Evolutionary conservation across 2,113 vertebrate genomes (phyloP), one percentile per base, ranked within the genome.

Genomic region (Brienomyrus brachyistius): DNA sequence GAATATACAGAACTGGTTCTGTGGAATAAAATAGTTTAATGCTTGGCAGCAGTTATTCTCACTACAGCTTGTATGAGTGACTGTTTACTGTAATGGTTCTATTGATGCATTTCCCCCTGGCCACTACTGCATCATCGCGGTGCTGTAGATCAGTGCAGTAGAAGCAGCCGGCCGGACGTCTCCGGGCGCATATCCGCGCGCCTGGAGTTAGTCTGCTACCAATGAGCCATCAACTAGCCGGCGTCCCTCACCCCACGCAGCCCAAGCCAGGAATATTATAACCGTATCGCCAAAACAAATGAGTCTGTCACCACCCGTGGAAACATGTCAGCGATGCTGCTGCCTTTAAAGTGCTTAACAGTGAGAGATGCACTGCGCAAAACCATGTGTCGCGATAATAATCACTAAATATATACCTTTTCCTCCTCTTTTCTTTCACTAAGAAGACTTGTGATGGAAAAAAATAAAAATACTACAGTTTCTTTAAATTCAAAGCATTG

Each of bases 261-360:
- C 91, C 93, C 91, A 91, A 82, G 89, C 15, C 93, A 87, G 92
- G 92, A 91, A 95, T 92, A 91, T 94, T 93, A 93, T 92, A 88
- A 91, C 91, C 83, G 52, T 87, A 6, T 54, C 90, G 56, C 90
- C 91, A 93, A 92, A 93, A 93, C 93, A 91, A 93, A 94, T 93
- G 93, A 92, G 88, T 92, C 91, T 93, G 94, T 95, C 94, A 90
- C 91, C 89, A 91, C 92, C 94, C 92, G 93, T 95, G 94, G 93
- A 95, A 95, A 95, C 92, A 91, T 92, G 93, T 93, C 94, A 92
- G 95, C 94, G 93, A 91, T 89, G 89, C 66, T 90, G 91, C 92
- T 89, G 91, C 56, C 43, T 1, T 56, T 94, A 94, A 31, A 31
- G 40, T 43, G 94, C 94, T 94, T 92, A 91, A 90, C 90, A 91